These are phyloP conservation scores for Ceriagrion tenellum DNA, from an alignment of 2,888 invertebrate species.

Conservation along the genomic window DNA sequence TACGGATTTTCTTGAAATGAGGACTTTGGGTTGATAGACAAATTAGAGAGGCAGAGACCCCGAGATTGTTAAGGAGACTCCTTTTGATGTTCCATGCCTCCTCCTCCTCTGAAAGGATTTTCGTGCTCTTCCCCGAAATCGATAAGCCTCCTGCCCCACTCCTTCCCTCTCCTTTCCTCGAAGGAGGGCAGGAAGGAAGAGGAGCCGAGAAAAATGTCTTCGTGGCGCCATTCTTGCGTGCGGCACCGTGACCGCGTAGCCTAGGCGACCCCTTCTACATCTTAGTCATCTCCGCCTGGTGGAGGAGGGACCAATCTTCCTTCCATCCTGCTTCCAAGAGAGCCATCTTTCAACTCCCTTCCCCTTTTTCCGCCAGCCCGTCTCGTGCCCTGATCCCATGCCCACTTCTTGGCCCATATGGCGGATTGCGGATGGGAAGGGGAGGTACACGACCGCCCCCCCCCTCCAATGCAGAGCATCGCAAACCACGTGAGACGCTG, in stretches of 20 bases:
- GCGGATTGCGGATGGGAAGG: not conserved
- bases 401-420: not conserved
- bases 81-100: not conserved
- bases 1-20: not conserved
- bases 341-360: not conserved
- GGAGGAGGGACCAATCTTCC: not conserved
- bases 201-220: not conserved
- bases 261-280: not conserved
- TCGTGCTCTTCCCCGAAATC: not conserved
- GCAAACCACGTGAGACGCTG: not conserved
- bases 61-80: not conserved
- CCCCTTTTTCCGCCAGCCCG: not conserved
- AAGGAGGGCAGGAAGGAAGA: not conserved
- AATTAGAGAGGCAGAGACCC: not conserved
- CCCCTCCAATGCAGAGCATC: not conserved
- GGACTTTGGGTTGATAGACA: not conserved
- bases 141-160: not conserved
- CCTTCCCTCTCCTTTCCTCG: too few relatives aligned
- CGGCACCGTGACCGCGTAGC: conserved; percentile 8
- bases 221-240: not conserved
- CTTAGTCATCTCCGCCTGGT: not conserved
- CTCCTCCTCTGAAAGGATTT: not conserved
- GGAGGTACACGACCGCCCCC: not conserved
- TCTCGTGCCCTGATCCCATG: not conserved
- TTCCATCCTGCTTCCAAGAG: not conserved